phyloP scores from a whole-genome alignment of 1,140 invertebrate species.

The Ctenoplectra terminalis region DNA sequence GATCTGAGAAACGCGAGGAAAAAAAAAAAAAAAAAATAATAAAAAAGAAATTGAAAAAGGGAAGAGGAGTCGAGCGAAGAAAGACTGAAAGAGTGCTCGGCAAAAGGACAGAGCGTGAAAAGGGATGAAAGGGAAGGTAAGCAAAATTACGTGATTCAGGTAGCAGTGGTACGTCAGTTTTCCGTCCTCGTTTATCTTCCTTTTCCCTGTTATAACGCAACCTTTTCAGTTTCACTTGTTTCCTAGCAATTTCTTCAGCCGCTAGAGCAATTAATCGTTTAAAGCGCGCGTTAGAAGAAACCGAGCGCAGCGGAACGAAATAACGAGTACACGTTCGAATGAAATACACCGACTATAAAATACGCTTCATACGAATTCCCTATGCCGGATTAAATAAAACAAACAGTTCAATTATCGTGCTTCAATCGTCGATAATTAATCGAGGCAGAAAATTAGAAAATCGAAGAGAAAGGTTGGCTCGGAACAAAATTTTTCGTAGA shows the following conservation, averaged over 20 bases:
- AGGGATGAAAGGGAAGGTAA: constrained; percentile 55
- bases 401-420: too few species aligned
- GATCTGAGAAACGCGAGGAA: background rate
- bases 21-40: background rate
- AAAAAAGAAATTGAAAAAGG: constrained; percentile 15
- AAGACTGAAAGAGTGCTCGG: constrained; percentile 39
- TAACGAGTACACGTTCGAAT: too few species aligned
- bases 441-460: too few species aligned
- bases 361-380: too few species aligned
- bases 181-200: constrained; percentile 43
- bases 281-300: background rate
- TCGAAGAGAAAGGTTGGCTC: too few species aligned
- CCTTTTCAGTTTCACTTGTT: background rate
- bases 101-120: constrained; percentile 57
- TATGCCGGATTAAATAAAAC: too few species aligned
- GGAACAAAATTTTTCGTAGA: too few species aligned
- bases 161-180: constrained; percentile 53
- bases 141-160: constrained; percentile 58
- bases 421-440: too few species aligned
- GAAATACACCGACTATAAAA: too few species aligned
- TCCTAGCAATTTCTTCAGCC: constrained; percentile 55
- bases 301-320: too few species aligned
- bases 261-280: constrained; percentile 77
- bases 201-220: background rate
- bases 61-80: background rate